Conservation (phyloP, 2,888 invertebrate species). For the Baronia brevicornis region DNA sequence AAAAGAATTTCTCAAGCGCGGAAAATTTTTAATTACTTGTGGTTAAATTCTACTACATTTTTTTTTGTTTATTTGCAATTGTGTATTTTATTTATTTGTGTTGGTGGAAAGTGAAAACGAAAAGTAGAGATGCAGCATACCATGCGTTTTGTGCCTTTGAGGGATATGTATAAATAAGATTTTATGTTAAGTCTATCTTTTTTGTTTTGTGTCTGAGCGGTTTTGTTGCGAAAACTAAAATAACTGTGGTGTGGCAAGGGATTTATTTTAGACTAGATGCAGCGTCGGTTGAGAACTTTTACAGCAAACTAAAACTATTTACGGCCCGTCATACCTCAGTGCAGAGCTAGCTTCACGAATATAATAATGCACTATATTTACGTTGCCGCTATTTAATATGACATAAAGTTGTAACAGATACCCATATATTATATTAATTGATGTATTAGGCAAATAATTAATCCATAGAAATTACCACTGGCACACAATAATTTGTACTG, state of each 20-base stretch:
- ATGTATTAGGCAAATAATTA: no score
- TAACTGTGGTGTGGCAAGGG: constrained; percentile 58
- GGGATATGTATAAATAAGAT: constrained; percentile 12
- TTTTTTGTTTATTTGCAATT: neutral
- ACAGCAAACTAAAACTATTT: constrained; percentile 28
- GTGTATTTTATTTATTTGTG: constrained; percentile 17
- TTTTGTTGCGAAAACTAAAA: constrained; percentile 55
- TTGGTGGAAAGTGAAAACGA: constrained; percentile 18
- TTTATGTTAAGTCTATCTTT: constrained; percentile 19
- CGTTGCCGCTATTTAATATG: no score
- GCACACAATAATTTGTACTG: no score
- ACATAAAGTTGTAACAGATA: no score
- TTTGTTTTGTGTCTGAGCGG: constrained; percentile 49
- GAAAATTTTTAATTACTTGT: no score
- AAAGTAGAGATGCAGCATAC: constrained; percentile 10
- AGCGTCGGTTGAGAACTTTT: constrained; percentile 28
- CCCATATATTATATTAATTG: no score
- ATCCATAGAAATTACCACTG: no score
- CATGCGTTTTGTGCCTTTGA: constrained; percentile 24
- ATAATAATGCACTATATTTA: no score
- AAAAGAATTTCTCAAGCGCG: no score
- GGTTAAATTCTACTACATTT: no score
- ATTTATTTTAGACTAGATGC: constrained; percentile 52
- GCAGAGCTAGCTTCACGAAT: no score
- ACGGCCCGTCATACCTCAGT: constrained; percentile 18